Evolutionary conservation across 2,888 invertebrate species (phyloP).

Genomic region (Dryomyza anilis): DNA sequence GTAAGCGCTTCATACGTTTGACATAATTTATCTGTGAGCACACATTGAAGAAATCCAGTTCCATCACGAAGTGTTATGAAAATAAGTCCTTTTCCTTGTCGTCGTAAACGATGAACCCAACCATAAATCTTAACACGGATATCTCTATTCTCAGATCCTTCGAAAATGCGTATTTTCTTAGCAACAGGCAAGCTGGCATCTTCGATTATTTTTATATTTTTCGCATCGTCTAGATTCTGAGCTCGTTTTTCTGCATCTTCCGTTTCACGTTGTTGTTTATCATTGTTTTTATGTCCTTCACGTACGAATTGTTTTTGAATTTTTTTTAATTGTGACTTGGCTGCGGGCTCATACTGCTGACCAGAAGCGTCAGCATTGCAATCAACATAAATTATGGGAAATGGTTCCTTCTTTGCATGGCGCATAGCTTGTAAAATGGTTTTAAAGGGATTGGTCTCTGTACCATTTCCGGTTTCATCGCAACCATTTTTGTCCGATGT

Average conservation of each 20-base stretch:
- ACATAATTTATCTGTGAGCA: conserved; percentile 82
- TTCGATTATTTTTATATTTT: conserved; percentile 77
- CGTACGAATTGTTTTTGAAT: conserved; percentile 85
- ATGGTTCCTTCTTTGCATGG: conserved; percentile 82
- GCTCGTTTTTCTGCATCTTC: conserved; percentile 81
- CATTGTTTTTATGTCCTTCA: conserved; percentile 79
- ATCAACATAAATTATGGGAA: conserved; percentile 85
- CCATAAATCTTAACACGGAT: conserved; percentile 84
- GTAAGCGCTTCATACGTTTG: conserved; percentile 89
- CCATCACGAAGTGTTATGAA: conserved; percentile 97
- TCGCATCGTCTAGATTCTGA: conserved; percentile 92
- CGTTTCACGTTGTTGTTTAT: conserved; percentile 77
- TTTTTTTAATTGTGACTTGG: conserved; percentile 95
- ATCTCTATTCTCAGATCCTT: conserved; percentile 67
- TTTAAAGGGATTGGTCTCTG: conserved; percentile 84
- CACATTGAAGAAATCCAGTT: conserved; percentile 92
- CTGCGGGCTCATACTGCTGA: conserved; percentile 76
- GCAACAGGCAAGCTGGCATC: conserved; percentile 79
- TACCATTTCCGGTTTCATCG: conserved; percentile 88
- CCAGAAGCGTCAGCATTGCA: conserved; percentile 71
- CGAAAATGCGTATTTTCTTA: conserved; percentile 75
- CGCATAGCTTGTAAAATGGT: conserved; percentile 89
- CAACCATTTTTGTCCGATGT: conserved; percentile 87
- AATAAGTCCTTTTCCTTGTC: conserved; percentile 91
- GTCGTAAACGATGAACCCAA: conserved; percentile 94